Conservation (phyloP, 2,113 vertebrate species). For the Nipponia nippon region DNA sequence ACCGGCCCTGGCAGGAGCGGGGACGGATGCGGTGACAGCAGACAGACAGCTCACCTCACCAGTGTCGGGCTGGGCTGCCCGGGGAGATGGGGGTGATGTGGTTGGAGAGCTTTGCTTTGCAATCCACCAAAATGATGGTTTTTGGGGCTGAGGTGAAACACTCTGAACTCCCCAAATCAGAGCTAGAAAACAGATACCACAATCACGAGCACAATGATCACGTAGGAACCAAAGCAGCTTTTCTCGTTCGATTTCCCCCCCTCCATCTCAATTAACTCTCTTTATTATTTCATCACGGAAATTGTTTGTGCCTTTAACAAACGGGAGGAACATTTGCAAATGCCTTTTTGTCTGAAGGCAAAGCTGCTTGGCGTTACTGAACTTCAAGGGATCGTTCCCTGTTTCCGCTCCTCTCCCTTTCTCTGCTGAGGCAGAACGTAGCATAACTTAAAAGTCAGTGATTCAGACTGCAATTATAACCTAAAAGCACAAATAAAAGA, state of each 20-base stretch:
- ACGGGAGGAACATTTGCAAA: constrained; percentile 45
- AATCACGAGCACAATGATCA: not conserved
- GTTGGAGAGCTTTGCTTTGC: not conserved
- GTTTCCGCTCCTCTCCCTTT: constrained; percentile 43
- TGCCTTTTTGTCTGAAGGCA: constrained; percentile 50
- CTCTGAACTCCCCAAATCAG: not conserved
- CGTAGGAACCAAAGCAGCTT: not conserved
- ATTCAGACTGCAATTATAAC: constrained; percentile 58
- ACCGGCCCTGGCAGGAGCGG: rapidly evolving
- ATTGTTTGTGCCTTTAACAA: constrained; percentile 46
- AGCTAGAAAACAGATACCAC: not conserved
- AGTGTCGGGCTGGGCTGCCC: rapidly evolving
- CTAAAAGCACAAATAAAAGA: constrained; percentile 46
- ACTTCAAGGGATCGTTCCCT: constrained; percentile 38
- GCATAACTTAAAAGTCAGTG: constrained; percentile 34
- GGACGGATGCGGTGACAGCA: not conserved
- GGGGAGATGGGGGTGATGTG: rapidly evolving
- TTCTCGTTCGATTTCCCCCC: not conserved
- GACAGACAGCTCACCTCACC: rapidly evolving
- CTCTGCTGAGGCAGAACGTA: constrained; percentile 50
- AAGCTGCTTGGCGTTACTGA: constrained; percentile 38
- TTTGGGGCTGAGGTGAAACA: not conserved
- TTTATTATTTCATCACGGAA: constrained; percentile 50
- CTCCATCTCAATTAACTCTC: constrained; percentile 39
- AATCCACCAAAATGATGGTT: not conserved